These are phyloP conservation scores for Myopa tessellatipennis DNA, from an alignment of 2,888 invertebrate genomes.

Conservation along the genomic window DNA sequence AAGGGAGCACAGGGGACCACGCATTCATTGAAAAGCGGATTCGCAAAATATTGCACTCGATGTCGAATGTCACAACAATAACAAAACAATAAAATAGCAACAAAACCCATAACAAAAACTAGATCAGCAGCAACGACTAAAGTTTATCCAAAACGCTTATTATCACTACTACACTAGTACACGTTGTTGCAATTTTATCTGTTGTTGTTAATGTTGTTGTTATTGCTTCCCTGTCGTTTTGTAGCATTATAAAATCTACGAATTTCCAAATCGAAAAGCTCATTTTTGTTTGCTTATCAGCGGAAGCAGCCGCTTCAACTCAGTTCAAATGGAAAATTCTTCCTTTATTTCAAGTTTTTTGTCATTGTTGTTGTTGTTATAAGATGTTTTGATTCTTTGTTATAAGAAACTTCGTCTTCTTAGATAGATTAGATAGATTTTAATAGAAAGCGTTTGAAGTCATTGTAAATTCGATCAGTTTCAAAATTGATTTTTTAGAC, in stretches of 20 bases:
- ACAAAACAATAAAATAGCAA: neutral
- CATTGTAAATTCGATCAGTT: no score
- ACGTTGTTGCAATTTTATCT: neutral
- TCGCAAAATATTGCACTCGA: no score
- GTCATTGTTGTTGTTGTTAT: neutral
- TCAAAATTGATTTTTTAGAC: neutral
- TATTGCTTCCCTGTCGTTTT: neutral
- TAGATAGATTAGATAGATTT: no score
- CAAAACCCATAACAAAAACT: neutral
- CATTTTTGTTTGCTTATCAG: constrained; percentile 21
- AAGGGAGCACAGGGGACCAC: no score
- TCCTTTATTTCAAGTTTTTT: neutral
- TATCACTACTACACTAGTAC: constrained; percentile 5
- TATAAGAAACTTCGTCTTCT: no score
- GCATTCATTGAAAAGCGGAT: no score
- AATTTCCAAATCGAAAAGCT: neutral
- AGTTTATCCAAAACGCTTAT: constrained; percentile 8
- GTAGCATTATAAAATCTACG: neutral
- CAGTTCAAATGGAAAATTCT: neutral
- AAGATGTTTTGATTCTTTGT: no score
- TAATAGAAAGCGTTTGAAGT: no score
- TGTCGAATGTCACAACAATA: neutral
- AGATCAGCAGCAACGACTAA: neutral
- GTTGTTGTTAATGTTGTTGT: neutral
- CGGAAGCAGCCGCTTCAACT: no score